Percentiles rank a stretch among this genome's conserved stretches.
These are phyloP conservation scores for Oryzias woworae DNA, from an alignment of 2,113 vertebrate genomes.

Conservation along the genomic window DNA sequence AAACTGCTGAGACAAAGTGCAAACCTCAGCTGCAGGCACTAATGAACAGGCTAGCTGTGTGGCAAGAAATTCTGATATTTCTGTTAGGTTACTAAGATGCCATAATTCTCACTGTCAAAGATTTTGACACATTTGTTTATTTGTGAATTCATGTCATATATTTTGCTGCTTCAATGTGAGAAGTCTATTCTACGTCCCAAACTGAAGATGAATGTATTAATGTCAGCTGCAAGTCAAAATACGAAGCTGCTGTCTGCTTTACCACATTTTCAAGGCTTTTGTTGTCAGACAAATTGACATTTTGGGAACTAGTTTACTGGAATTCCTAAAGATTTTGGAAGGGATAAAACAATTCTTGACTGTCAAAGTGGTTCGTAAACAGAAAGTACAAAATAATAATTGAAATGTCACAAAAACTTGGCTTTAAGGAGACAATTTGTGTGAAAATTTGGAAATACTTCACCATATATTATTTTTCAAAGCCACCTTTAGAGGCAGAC, in stretches of 20 bases:
- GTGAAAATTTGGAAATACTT: too few species aligned
- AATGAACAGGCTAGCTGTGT: constrained; percentile 11
- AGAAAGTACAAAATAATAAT: too few species aligned
- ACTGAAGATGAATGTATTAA: not conserved
- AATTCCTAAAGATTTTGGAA: too few species aligned
- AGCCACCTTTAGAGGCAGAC: too few species aligned
- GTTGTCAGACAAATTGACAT: too few species aligned
- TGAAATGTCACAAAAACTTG: too few species aligned
- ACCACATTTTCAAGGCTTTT: not conserved
- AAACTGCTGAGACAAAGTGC: constrained; percentile 11
- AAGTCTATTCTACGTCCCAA: not conserved
- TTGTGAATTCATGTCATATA: not conserved
- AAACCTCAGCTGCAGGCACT: constrained; percentile 11
- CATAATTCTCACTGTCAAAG: not conserved
- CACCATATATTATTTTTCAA: too few species aligned
- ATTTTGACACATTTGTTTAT: not conserved
- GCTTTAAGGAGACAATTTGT: too few species aligned
- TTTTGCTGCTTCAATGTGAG: not conserved
- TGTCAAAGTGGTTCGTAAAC: too few species aligned
- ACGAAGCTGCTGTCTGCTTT: not conserved
- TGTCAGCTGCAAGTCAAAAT: not conserved
- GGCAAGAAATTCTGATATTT: constrained; percentile 7
- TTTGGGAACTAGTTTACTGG: too few species aligned
- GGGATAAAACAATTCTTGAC: too few species aligned
- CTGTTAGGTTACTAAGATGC: not conserved